Evolutionary conservation across 1,140 invertebrate genomes (phyloP), one percentile per base, ranked within the genome.

Genomic region (Chrysopa pallens): DNA sequence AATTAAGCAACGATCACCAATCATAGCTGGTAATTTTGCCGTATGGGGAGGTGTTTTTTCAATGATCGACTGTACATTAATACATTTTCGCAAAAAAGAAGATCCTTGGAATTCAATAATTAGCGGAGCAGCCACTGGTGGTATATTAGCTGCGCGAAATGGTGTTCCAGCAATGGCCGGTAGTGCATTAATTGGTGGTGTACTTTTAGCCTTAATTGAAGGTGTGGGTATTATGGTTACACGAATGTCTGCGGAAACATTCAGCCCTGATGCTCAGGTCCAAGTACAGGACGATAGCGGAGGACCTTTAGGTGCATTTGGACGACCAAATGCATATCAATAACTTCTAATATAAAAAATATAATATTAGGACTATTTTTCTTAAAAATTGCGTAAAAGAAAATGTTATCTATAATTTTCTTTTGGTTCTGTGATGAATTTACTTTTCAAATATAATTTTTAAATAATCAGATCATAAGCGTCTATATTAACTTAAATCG

Each of bases 61-160:
- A 33, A 89, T 90, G 31, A 93, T 97, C 46, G 95, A 99, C 59
- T 99, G 95, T 61, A 78, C 88, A 36, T 63, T 98, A 46, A 88
- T 96, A 11, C 87, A 93, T 57, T 69, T 97, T 42, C 67, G 93
- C 43, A 86, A 94, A 62, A 98, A 98, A 58, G 95, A 98, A 73
- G 92, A 96, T 64, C 91, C 91, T 0, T 96, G 90, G 89, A 97
- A 92, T 63, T 95, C 91, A 0, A 98, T 99, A 33, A 88, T 90
- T 44, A 95, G 90, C 67, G 94, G 93, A 6, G 91, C 90, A 8
- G 71, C 86, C 0, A 97, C 94, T 36, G 94, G 94, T 38, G 94
- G 86, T 36, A 85, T 98, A 52, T 66, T 98, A 46, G 86, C 94
- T 29, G 85, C 93, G 8, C 74, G 95, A 73, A 93, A 87, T 70